Evolutionary conservation across 2,797 vertebrate genomes (phyloP), one percentile per base, ranked within the genome.

Genomic region (Labeo calbasu): DNA sequence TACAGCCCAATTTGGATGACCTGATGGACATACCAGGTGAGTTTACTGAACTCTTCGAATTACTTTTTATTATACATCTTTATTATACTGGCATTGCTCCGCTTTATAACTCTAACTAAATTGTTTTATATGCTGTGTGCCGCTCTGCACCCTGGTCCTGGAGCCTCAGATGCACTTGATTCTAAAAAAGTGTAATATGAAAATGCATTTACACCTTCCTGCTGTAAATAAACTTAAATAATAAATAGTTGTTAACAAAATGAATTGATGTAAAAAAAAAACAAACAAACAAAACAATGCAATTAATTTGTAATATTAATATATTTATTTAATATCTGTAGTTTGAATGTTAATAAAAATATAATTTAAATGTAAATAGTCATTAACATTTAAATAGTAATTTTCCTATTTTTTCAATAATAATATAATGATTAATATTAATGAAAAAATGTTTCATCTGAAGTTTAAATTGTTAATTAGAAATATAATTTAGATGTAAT

Each of bases 1-100:
- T 99, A 85, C 98, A 99, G 92, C 97, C 97, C 87, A 99, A 93
- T 90, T 91, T 99, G 87, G 98, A 99, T 17, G 98, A 99, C 77
- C 96, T 97, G 90, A 97, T 99, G 97, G 98, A 99, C 73, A 97
- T 97, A 89, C 96, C 97, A 92, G 98, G 98, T 99, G 95, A 87
- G 48, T 66, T 51, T 51, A 59, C 25, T 59, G 8, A 25, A 2
- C 55, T 25, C 21, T 6, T 28, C 17, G 19, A 61, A 12, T 43
- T 21, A 25, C 8, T 12, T 14, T 61, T 59, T 61, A 61, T 76
- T 17, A 32, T 32, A 32, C 28, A 32, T 32, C 28, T 61, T 59
- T 61, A 61, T 76, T 17, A 23, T 12, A 48, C 10, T 59, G 21
- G 3, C n/a, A 46, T 57, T 57, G 36, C 55, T 43, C n/a, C 1